phyloP scores from a whole-genome alignment of 2,797 vertebrate species.

The Percopsis omiscomaycus region DNA sequence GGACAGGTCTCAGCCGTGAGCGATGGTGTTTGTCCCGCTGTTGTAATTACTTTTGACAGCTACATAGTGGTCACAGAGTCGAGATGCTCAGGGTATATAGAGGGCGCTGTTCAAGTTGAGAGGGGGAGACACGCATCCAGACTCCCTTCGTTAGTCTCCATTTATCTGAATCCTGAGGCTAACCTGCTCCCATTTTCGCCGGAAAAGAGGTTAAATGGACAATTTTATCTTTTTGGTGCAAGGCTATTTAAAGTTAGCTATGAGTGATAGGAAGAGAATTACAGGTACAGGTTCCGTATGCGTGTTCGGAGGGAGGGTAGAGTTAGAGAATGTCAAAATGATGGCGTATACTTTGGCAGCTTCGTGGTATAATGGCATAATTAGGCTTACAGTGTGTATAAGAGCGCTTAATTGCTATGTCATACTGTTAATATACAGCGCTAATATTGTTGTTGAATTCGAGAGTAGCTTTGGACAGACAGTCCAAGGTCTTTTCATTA shows the following conservation, averaged over 20 bases:
- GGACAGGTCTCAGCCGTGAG: constrained; percentile 22
- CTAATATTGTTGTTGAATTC: constrained; percentile 6
- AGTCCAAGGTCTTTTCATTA: too few relatives aligned
- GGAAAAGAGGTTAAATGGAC: constrained; percentile 21
- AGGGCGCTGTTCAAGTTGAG: constrained; percentile 30
- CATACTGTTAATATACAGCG: constrained; percentile 10
- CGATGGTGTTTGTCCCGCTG: constrained; percentile 27
- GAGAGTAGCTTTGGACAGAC: too few relatives aligned
- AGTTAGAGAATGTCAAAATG: too few relatives aligned
- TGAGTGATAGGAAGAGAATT: constrained; percentile 1
- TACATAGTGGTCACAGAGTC: constrained; percentile 45
- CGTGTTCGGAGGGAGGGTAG: background rate
- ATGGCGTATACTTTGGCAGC: too few relatives aligned
- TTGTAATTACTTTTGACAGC: constrained; percentile 55
- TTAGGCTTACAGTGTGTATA: too few relatives aligned
- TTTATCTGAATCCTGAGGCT: constrained; percentile 34
- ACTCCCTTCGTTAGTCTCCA: constrained; percentile 45
- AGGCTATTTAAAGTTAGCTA: background rate
- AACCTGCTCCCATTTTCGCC: constrained; percentile 17
- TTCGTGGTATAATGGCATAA: too few relatives aligned
- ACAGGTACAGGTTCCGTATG: background rate
- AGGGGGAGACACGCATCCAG: constrained; percentile 30
- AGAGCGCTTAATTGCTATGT: background rate
- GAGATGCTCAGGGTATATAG: constrained; percentile 28
- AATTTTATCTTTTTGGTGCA: constrained; percentile 6